Evolutionary conservation across 2,113 vertebrate species (phyloP).

Genomic region (Ictalurus punctatus): DNA sequence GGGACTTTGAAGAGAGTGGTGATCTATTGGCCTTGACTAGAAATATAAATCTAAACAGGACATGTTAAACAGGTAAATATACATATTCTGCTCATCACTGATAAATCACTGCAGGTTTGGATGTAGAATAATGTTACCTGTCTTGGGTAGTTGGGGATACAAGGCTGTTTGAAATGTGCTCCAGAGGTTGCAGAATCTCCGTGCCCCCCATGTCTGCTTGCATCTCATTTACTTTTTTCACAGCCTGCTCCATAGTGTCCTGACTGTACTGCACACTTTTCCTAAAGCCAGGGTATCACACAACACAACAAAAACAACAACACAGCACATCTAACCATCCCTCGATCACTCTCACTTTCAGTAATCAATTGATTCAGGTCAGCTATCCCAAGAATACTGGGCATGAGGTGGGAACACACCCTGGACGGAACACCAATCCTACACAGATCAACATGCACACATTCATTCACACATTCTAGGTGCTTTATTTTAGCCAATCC

Average conservation of each 20-base stretch:
- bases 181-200: constrained; percentile 74
- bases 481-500: background rate
- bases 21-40: background rate
- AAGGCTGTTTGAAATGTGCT: constrained; percentile 70
- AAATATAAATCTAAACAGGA: background rate
- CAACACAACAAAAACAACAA: too few relatives aligned
- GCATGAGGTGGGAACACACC: background rate
- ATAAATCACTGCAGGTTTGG: background rate
- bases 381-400: background rate
- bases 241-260: constrained; percentile 73
- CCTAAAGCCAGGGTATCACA: constrained; percentile 58
- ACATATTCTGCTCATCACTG: background rate
- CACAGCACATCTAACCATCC: background rate
- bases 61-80: background rate
- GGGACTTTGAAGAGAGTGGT: background rate
- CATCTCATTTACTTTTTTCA: constrained; percentile 68
- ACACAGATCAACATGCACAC: background rate
- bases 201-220: constrained; percentile 75
- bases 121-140: constrained; percentile 68
- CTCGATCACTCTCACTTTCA: background rate
- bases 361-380: background rate
- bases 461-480: background rate
- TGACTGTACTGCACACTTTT: constrained; percentile 79
- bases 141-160: constrained; percentile 67
- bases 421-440: background rate